A percentile compares a stretch with the other conserved stretches of the same genome.
These are phyloP conservation scores for Drosophila sp. DNA, from an alignment of 1,140 invertebrate genomes.

Conservation along the genomic window DNA sequence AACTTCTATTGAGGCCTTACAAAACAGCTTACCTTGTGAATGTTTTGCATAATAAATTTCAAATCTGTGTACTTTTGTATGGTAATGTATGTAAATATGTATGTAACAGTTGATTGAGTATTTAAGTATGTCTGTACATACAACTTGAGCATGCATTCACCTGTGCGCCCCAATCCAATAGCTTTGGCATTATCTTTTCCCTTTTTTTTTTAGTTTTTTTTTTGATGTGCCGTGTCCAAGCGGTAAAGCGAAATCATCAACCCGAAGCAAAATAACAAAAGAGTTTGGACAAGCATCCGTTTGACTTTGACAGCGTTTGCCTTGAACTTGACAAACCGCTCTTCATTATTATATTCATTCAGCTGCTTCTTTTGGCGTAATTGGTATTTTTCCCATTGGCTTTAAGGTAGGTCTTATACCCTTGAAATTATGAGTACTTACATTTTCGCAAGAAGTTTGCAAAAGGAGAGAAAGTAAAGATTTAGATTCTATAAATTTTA, in stretches of 20 bases:
- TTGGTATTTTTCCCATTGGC: not conserved
- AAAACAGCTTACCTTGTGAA: too few relatives aligned
- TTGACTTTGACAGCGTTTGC: slow-evolving; percentile 9
- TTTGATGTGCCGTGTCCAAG: not conserved
- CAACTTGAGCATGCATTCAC: not conserved
- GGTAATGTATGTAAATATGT: not conserved
- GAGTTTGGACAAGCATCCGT: slow-evolving; percentile 11
- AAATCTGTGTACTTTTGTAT: not conserved
- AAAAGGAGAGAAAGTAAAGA: not conserved
- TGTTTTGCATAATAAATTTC: not conserved
- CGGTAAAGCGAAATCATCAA: not conserved
- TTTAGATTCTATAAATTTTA: too few relatives aligned
- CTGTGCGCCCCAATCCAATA: slow-evolving; percentile 4
- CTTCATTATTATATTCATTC: slow-evolving; percentile 12
- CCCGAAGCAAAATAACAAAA: slow-evolving; percentile 5
- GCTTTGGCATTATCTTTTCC: not conserved
- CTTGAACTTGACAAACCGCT: slow-evolving; percentile 13
- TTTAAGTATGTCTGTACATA: not conserved
- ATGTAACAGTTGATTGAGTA: not conserved
- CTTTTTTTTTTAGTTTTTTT: too few relatives aligned
- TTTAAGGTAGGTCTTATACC: not conserved
- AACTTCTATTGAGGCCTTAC: too few relatives aligned
- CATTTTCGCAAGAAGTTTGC: not conserved
- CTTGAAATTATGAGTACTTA: not conserved
- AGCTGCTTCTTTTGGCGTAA: slow-evolving; percentile 12